Base-by-base conservation (phyloP, 1,140 invertebrate genomes). In the Pissodes strobi region DNA sequence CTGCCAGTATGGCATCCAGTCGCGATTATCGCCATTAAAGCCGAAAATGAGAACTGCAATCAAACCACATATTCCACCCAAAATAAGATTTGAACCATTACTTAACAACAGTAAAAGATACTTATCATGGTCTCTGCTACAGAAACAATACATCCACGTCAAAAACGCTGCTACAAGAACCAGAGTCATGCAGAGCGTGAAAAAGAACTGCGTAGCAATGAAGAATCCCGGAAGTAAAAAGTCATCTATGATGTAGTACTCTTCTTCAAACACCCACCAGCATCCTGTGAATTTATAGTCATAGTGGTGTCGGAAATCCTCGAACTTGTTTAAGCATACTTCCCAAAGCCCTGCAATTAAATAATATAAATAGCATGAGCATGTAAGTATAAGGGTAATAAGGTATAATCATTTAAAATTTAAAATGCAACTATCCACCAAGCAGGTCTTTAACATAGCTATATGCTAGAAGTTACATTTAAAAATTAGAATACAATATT, bases 1-100 rank as follows among this genome's bases (percentile, higher is more conserved):
- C 71, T 97, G 93, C 86, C 94, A 97, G 72, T 95, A 87, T 0
- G 95, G 95, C 91, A 98, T 95, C 95, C 95, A 98, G 72, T 93
- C 91, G 19, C 95, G 81, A 1, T 92, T 88, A 79, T 97, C 93
- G 9, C 94, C 95, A 73, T 88, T 83, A 0, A 88, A 87, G 22
- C 95, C 95, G 81, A 98, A 98, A 19, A 82, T 85, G 30, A 90
- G 83, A 2, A 90, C 82, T 1, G 88, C 81, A 27, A 92, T 85
- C 2, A 89, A 83, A 1, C 92, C 92, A 68, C 88, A 90, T 12
- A 93, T 79, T 41, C 38, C 91, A 64, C 81, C 84, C 58, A 91
- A 75, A 25, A 90, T 80, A 38, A 93, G 82, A 66, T 87, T 86
- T 5, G 87, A 83, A 60, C 90, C 91, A 46, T 88, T 85, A 23